Conservation (phyloP, 2,113 vertebrate species). For the Malaclemys terrapin region DNA sequence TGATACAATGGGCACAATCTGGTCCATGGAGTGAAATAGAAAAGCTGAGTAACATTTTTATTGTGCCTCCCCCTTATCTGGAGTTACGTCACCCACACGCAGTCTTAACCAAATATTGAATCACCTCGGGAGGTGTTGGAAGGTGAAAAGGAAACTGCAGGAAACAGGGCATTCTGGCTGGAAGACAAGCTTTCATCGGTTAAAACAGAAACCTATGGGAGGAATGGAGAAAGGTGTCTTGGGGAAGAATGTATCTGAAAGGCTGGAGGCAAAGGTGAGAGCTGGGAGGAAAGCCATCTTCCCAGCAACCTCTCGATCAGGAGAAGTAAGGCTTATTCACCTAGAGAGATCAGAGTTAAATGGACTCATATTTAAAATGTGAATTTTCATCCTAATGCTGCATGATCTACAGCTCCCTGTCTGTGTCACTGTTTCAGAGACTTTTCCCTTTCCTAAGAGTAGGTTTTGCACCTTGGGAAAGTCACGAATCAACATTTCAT, state of each 20-base stretch:
- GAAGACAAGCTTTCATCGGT: background rate
- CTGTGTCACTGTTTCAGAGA: background rate
- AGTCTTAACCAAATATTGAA: constrained; percentile 64
- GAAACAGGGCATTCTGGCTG: constrained; percentile 11
- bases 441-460: constrained; percentile 50
- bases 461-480: constrained; percentile 20
- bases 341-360: background rate
- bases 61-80: constrained; percentile 57
- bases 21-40: background rate
- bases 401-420: constrained; percentile 40
- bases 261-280: background rate
- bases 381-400: background rate
- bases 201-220: background rate
- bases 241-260: background rate
- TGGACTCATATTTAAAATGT: accelerated
- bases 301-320: accelerated
- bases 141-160: background rate
- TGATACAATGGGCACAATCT: background rate
- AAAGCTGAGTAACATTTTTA: background rate
- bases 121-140: constrained; percentile 52
- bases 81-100: constrained; percentile 35
- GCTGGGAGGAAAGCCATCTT: background rate
- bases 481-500: background rate
- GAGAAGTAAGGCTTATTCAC: background rate
- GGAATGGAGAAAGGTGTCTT: background rate